Evolutionary conservation across 2,113 vertebrate genomes (phyloP).

Genomic region (Nothobranchius furzeri): DNA sequence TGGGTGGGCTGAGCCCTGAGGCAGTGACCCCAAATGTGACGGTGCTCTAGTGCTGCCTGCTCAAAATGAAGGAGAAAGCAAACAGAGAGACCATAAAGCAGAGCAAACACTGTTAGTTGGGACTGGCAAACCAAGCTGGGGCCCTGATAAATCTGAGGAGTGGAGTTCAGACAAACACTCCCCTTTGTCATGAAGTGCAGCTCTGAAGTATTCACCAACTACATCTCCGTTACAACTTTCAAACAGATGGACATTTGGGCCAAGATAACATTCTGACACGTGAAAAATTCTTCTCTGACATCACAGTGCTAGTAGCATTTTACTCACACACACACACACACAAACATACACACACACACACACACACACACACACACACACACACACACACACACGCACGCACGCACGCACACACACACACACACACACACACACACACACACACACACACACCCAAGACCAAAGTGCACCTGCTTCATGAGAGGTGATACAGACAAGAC

Average conservation of each 20-base stretch:
- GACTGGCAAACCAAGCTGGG: constrained; percentile 49
- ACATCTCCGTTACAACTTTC: constrained; percentile 42
- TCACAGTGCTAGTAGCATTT: neutral
- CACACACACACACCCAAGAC: constrained; percentile 11
- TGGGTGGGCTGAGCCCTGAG: constrained; percentile 47
- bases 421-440: neutral
- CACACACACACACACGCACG: neutral
- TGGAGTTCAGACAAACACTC: constrained; percentile 60
- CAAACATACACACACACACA: neutral
- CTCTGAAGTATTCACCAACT: constrained; percentile 34
- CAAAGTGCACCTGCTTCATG: constrained; percentile 51
- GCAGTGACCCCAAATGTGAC: constrained; percentile 51
- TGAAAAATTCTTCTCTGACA: neutral
- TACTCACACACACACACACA: neutral
- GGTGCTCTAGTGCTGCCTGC: constrained; percentile 44
- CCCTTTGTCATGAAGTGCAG: constrained; percentile 45
- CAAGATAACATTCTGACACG: neutral
- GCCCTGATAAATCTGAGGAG: constrained; percentile 36
- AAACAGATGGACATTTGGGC: neutral
- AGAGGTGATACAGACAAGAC: constrained; percentile 15
- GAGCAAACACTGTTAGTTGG: constrained; percentile 65
- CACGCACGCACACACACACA: neutral
- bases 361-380: neutral
- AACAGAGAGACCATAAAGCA: constrained; percentile 69
- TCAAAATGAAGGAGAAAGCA: constrained; percentile 69